phyloP scores from a whole-genome alignment of 2,888 invertebrate species.

The Heliconius ismenius region DNA sequence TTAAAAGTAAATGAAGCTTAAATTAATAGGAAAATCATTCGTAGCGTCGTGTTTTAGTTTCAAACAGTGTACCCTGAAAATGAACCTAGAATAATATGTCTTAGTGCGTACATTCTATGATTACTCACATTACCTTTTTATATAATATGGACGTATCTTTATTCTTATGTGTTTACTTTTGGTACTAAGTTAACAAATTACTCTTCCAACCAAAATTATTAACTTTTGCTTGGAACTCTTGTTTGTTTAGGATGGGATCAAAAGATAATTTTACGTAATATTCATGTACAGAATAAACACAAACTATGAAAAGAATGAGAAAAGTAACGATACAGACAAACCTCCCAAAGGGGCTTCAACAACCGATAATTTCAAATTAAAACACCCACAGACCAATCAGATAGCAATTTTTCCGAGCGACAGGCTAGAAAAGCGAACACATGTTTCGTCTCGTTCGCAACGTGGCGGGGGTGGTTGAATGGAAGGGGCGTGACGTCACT shows the following conservation, averaged over 20 bases:
- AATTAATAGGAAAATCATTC: neutral
- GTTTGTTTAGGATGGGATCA: neutral
- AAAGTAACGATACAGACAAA: neutral
- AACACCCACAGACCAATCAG: conserved; percentile 40
- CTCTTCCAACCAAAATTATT: neutral
- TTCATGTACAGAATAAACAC: neutral
- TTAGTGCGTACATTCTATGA: neutral
- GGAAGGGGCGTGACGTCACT: conserved; percentile 61
- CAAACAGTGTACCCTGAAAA: neutral
- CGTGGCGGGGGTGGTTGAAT: conserved; percentile 50
- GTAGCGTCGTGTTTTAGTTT: neutral
- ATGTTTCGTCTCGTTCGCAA: conserved; percentile 58
- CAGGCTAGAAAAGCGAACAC: conserved; percentile 52
- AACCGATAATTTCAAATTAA: conserved; percentile 34
- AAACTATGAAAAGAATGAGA: neutral
- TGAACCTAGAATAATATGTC: neutral
- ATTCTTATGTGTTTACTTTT: neutral
- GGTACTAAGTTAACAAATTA: neutral
- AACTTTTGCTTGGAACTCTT: neutral
- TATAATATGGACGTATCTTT: neutral
- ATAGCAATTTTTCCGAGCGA: conserved; percentile 55
- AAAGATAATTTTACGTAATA: neutral
- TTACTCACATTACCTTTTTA: neutral
- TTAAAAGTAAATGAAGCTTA: neutral
- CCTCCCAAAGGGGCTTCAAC: conserved; percentile 13